Base-by-base conservation (phyloP, 1,140 invertebrate species). In the Camponotus pennsylvanicus region DNA sequence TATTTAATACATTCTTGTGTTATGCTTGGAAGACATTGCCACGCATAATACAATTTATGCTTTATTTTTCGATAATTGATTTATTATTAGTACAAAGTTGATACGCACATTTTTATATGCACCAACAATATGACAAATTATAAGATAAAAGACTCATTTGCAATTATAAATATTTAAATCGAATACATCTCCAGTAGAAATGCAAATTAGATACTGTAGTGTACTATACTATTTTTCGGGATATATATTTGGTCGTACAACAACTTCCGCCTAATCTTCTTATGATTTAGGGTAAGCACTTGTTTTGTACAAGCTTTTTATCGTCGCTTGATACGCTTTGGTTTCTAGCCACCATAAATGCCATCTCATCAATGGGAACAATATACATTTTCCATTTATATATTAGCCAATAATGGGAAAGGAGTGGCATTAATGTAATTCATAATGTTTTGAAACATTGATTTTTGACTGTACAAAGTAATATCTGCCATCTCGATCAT, bases 201-300 rank as follows among this genome's bases (percentile, higher is more conserved):
- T 52, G 49, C 6, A 32, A 13, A 66, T 83, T 69, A 71, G 40
- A 27, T 84, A 49, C 15, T 40, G 34, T 76, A 37, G 4, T 61
- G 77, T 78, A 52, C 13, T 15, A 49, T 49, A 49, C 49, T 3
- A 80, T 32, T 78, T 86, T 87, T 86, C 88, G 77, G 92, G 90
- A 87, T 93, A 88, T 52, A 52, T 94, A 91, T 93, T 94, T 93
- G 92, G 93, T 94, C 94, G 92, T 92, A 89, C 89, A 82, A 91
- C 89, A 91, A 91, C 90, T 92, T 85, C 91, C 91, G 86, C 88
- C 89, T 93, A 89, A 89, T 92, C 93, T 92, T 91, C 92, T 93
- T 94, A 94, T 94, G 80, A 92, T 94, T 92, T 93, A 92, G 94
- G 94, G 94, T 95, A 95, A 95, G 94, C 94, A 94, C 91, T 92